These are phyloP conservation scores for Melangyna quadrimaculata DNA, from an alignment of 2,888 invertebrate genomes.

Conservation along the genomic window DNA sequence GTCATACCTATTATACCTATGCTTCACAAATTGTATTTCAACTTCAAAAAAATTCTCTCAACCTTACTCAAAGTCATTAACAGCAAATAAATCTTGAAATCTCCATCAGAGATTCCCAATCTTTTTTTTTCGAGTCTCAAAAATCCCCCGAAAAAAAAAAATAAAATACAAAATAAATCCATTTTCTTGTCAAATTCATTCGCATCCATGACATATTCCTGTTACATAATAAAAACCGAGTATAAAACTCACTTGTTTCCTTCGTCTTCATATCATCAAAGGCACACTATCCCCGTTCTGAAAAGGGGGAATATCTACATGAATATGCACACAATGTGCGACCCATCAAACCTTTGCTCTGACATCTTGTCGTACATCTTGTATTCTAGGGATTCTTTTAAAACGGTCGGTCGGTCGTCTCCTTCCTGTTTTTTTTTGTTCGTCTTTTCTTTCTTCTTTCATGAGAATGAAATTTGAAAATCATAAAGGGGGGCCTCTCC, in stretches of 20 bases:
- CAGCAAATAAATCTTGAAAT: constrained; percentile 61
- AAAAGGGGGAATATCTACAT: background rate
- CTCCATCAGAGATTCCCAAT: constrained; percentile 43
- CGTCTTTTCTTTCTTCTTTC: background rate
- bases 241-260: constrained; percentile 64
- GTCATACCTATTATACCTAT: background rate
- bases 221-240: constrained; percentile 7
- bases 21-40: background rate
- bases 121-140: background rate
- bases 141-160: background rate
- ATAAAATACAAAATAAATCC: constrained; percentile 35
- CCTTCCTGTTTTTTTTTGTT: background rate
- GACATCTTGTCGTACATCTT: constrained; percentile 63
- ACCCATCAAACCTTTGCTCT: constrained; percentile 69
- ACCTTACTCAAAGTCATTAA: constrained; percentile 59
- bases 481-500: constrained; percentile 11
- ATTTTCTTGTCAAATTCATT: constrained; percentile 62
- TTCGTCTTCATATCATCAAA: constrained; percentile 2
- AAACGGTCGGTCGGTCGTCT: background rate
- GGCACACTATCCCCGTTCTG: constrained; percentile 47
- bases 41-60: background rate
- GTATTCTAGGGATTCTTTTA: constrained; percentile 22
- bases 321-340: constrained; percentile 55
- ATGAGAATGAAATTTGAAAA: constrained; percentile 46
- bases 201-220: constrained; percentile 33